Evolutionary conservation across 2,888 invertebrate genomes (phyloP), one percentile per base, ranked within the genome.

Genomic region (Ectemnius lituratus): DNA sequence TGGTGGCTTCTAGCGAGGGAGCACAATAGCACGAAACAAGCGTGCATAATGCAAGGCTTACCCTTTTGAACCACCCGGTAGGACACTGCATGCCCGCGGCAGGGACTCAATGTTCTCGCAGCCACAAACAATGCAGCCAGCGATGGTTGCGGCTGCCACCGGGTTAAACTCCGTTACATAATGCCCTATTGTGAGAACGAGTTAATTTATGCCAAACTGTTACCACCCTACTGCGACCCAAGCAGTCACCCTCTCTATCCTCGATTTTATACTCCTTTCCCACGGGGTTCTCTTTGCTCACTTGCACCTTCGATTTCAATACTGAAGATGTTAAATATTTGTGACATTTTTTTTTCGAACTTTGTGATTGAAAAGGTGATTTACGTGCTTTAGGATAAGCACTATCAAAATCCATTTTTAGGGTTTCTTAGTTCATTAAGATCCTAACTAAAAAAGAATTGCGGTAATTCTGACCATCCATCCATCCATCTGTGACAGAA

Each of bases 161-260:
- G 76, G 80, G 81, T 86, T 83, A 84, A 83, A 67, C 76, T 75
- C 64, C 52, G 68, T 74, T 66, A 78, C 77, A 81, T 84, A 83
- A 86, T 84, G 80, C 74, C 16, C 78, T 70, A 83, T 84, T 83
- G 82, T 80, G 80, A 77, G 78, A 83, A 82, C 79, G 76, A 79
- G 79, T 84, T 84, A 83, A 87, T 86, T 86, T 86, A 84, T 84
- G 79, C 77, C 64, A 67, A 80, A 85, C 83, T 81, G 84, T 84
- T 83, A 81, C 79, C 78, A 56, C 60, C 52, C 57, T 23, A 62
- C 37, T 61, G 62, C 59, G 47, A 37, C 37, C 45, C 49, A 59
- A 45, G 57, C 52, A 52, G 62, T 57, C 59, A n/a, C 27, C 28
- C 28, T 20, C 18, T 16, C 6, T 16, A 37, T 62, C 47, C 58